Evolutionary conservation across 2,888 invertebrate genomes (phyloP), one percentile per base, ranked within the genome.

Genomic region (Oxytorus armatus): DNA sequence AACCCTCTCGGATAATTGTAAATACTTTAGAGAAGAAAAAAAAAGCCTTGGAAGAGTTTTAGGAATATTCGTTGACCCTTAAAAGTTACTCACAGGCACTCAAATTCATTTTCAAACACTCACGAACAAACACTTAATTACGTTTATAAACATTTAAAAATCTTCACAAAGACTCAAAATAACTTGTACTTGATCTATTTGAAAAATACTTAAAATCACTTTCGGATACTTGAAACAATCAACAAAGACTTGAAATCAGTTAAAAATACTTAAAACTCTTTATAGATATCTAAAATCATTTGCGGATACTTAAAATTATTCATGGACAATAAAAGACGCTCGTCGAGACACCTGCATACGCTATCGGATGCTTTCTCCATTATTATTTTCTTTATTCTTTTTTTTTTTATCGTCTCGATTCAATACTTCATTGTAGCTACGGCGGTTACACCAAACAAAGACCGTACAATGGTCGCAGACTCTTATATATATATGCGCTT

Each of bases 401-500:
- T 63, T 51, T 14, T 25, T 53, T 53, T 29, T 53, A 42, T 42
- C 49, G 36, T 73, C n/a, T 8, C 49, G 18, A 29, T 51, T 53
- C 39, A 18, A 73, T 73, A 51, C 36, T 3, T 49, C 49, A 61
- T 73, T 73, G 61, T 63, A 51, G 59, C 44, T 23, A 36, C 36
- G 51, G 51, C 49, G 23, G 11, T 36, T 16, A 18, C 42, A 57
- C 42, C 66, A 57, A 63, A 79, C 72, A 76, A 72, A 70, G 79
- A 70, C 36, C 72, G 42, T 57, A 70, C 75, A 76, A 72, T 74
- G 68, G 36, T 53, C 61, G 69, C 69, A 65, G 29, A 21, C 39
- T 61, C 25, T 11, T 29, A 2, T 0, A 25, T 55, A 42, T 39
- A 51, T 55, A 16, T 63, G 21, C 44, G 36, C 25, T 61, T 61